These are phyloP conservation scores for Hermaeophaga mercurialis DNA, from an alignment of 2,888 invertebrate species.

Conservation along the genomic window DNA sequence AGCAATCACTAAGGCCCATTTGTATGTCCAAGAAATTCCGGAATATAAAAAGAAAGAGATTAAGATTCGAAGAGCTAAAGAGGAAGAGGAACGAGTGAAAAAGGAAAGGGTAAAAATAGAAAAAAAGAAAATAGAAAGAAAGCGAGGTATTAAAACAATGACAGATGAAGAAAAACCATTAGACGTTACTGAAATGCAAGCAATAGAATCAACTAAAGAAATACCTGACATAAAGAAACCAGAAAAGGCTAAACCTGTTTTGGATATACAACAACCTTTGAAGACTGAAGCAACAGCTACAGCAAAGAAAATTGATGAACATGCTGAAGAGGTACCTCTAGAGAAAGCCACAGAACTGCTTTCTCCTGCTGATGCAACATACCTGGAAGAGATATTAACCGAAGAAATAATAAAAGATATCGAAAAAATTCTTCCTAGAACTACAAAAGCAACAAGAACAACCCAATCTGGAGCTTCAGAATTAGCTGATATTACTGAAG, in stretches of 20 bases:
- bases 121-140: slow-evolving; percentile 54
- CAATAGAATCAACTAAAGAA: slow-evolving; percentile 64
- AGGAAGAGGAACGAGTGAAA: slow-evolving; percentile 61
- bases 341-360: slow-evolving; percentile 60
- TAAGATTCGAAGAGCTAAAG: slow-evolving; percentile 56
- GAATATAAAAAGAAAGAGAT: slow-evolving; percentile 58
- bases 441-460: slow-evolving; percentile 47
- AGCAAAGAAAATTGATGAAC: slow-evolving; percentile 66
- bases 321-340: slow-evolving; percentile 53
- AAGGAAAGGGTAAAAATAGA: slow-evolving; percentile 60
- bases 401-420: slow-evolving; percentile 62
- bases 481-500: slow-evolving; percentile 57
- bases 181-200: slow-evolving; percentile 59
- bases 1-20: slow-evolving; percentile 76
- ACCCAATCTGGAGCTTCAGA: slow-evolving; percentile 51
- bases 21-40: slow-evolving; percentile 67
- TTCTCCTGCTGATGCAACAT: slow-evolving; percentile 64
- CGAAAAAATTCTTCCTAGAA: slow-evolving; percentile 52
- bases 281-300: slow-evolving; percentile 67
- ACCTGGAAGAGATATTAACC: slow-evolving; percentile 64
- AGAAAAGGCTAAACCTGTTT: slow-evolving; percentile 61
- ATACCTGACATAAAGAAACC: slow-evolving; percentile 58
- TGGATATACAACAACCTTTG: slow-evolving; percentile 65
- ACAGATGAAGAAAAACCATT: slow-evolving; percentile 59
- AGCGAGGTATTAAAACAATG: slow-evolving; percentile 47